A percentile compares a stretch with the other conserved stretches of the same genome.
These are phyloP conservation scores for Belonocnema kinseyi DNA, from an alignment of 1,140 invertebrate species.

Conservation along the genomic window DNA sequence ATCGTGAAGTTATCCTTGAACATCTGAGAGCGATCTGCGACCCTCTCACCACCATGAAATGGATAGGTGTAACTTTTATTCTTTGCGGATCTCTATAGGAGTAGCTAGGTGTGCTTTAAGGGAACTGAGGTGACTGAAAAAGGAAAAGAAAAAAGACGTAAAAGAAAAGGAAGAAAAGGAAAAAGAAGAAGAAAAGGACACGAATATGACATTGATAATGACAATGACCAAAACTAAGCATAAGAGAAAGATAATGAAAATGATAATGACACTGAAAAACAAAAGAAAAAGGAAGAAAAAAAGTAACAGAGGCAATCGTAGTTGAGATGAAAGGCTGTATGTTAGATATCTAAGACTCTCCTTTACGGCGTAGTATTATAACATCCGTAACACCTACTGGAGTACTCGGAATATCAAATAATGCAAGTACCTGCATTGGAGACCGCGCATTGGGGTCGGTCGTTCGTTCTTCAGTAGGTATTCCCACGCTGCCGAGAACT, in stretches of 20 bases:
- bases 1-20: constrained; percentile 2
- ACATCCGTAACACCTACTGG: constrained; percentile 45
- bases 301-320: constrained; percentile 37
- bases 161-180: constrained; percentile 33
- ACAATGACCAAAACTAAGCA: no score
- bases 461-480: constrained; percentile 52
- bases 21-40: constrained; percentile 9
- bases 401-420: constrained; percentile 54
- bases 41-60: neutral
- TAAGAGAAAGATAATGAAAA: no score
- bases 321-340: neutral
- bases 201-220: no score
- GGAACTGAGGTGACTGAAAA: neutral
- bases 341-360: neutral
- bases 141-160: neutral
- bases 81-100: neutral
- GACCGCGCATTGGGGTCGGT: constrained; percentile 57
- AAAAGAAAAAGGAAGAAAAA: neutral
- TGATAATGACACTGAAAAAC: no score
- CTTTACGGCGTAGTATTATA: constrained; percentile 39
- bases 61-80: neutral
- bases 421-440: constrained; percentile 54
- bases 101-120: neutral
- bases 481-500: constrained; percentile 59
- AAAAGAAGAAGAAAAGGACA: no score